Conservation (phyloP, 2,113 vertebrate genomes). For the Psammodynastes pulverulentus region DNA sequence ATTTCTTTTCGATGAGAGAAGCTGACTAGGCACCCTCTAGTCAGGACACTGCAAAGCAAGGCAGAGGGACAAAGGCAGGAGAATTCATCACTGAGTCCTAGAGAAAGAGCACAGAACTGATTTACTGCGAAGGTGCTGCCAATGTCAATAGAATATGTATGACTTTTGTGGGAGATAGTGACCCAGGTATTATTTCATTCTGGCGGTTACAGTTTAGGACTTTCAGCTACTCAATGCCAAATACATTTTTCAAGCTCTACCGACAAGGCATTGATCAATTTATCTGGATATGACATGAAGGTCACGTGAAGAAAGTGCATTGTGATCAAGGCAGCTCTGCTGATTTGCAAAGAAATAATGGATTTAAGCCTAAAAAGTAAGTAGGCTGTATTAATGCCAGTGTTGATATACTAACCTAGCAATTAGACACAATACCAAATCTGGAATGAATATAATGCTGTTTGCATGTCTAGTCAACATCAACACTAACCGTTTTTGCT, state of each 20-base stretch:
- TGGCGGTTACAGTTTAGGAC: background rate
- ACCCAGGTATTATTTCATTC: slow-evolving; percentile 18
- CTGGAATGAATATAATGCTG: slow-evolving; percentile 11
- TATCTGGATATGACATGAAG: background rate
- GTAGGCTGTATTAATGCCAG: background rate
- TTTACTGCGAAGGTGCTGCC: slow-evolving; percentile 26
- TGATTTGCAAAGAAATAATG: slow-evolving; percentile 38
- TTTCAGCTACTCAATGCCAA: background rate
- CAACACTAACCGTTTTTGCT: accelerated
- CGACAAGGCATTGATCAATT: background rate
- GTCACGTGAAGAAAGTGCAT: background rate
- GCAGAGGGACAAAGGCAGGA: background rate
- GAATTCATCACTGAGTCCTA: slow-evolving; percentile 8
- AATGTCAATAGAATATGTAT: slow-evolving; percentile 26
- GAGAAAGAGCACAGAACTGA: slow-evolving; percentile 3
- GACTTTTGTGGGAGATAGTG: background rate
- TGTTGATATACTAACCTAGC: background rate
- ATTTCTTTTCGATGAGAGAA: background rate
- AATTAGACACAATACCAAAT: background rate
- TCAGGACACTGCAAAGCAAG: background rate
- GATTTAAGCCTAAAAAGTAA: background rate
- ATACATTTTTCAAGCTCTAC: slow-evolving; percentile 22
- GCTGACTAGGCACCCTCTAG: background rate
- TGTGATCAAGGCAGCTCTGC: slow-evolving; percentile 4
- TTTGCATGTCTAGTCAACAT: accelerated